Base-by-base conservation (phyloP, 2,888 invertebrate species). In the Ophion ellenae region DNA sequence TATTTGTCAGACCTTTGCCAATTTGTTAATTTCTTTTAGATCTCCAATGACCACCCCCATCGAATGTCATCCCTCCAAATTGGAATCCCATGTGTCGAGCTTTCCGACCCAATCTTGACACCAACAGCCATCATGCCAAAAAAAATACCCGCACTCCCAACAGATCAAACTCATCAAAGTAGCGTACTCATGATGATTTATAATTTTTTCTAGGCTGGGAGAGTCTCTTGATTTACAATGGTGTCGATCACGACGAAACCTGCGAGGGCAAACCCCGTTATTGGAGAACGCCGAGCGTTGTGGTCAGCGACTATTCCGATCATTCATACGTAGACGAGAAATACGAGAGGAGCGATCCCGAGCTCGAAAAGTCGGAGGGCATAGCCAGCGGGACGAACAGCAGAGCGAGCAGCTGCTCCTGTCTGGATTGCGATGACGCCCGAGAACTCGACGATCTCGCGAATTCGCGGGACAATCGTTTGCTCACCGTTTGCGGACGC, bases 261-360 rank as follows among this genome's bases (percentile, higher is more conserved):
- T 90, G 83, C 36, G 93, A 92, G 69, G 93, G 91, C 32, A 90
- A 89, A 74, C 93, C 93, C 0, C 89, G 96, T 5, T 97, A 96
- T 90, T 97, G 97, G 94, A 94, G 97, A 84, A 97, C 97, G 0
- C 98, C 98, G 0, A 97, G 97, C 80, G 97, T 98, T 69, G 97
- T 98, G 3, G 97, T 98, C 64, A 97, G 97, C 91, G 98, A 98
- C 93, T 97, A 97, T 91, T 97, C 97, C 0, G 97, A 97, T 91
- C 97, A 96, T 90, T 93, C 93, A 28, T 93, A 93, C 87, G 80
- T 92, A 47, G 93, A 94, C 45, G 93, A 93, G 77, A 91, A 91
- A 20, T 90, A 91, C 64, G 94, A 94, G 61, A 90, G 93, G 36
- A 92, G 90, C 79, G 92, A 93, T 82, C 86, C 90, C 28, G 93